Evolutionary conservation across 2,113 vertebrate genomes (phyloP).

Genomic region (Alexandromys fortis): DNA sequence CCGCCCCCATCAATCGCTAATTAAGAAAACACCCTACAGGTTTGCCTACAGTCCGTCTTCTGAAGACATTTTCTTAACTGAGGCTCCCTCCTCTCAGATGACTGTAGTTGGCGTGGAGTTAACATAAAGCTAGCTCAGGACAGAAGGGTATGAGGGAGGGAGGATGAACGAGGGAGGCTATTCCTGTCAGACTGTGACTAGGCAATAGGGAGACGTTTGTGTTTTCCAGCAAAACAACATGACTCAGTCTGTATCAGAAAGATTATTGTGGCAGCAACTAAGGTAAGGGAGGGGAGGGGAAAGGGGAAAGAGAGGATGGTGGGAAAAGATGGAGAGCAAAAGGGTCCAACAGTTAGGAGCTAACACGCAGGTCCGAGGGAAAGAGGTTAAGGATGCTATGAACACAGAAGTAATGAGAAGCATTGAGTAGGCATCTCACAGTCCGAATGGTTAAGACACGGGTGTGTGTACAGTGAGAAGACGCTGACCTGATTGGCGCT

Average conservation of each 20-base stretch:
- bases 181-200: background rate
- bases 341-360: background rate
- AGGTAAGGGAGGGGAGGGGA: background rate
- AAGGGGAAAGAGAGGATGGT: background rate
- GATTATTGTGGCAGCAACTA: background rate
- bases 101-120: background rate
- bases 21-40: background rate
- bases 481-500: background rate
- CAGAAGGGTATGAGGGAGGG: accelerated
- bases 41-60: background rate
- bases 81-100: background rate
- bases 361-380: background rate
- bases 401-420: background rate
- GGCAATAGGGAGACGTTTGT: background rate
- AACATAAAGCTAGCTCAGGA: background rate
- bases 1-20: background rate
- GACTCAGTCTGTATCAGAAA: conserved; percentile 14
- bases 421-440: background rate
- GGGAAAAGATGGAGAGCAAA: too few species aligned
- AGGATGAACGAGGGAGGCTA: background rate
- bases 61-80: background rate
- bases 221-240: background rate
- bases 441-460: background rate
- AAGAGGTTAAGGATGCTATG: background rate
- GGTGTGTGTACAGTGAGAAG: background rate